Evolutionary conservation across 1,140 invertebrate species (phyloP), one percentile per base, ranked within the genome.

Genomic region (Drosophila subpulchrella): DNA sequence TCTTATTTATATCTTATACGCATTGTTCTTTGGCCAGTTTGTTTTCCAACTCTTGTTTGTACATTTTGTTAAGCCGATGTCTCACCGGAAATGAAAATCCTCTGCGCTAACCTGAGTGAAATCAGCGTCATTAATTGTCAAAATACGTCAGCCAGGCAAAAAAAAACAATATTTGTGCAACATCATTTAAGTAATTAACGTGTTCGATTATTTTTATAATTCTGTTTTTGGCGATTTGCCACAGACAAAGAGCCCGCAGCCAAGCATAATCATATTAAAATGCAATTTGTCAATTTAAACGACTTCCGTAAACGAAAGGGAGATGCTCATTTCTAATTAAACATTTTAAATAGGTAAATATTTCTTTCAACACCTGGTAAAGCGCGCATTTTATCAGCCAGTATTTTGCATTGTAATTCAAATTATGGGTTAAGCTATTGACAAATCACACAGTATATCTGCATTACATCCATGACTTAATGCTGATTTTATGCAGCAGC

Each of bases 91-190:
- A 79, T 66, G 47, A 54, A 70, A 55, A 34, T 57, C 59, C 57
- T 60, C 50, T 46, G 44, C 20, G 54, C 55, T 60, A 63, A 66
- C 72, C 59, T 58, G 61, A 55, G 83, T 79, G 83, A 86, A 86
- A 86, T 82, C 83, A 82, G 71, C 78, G 38, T 78, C 82, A 68
- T 82, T 86, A 86, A 82, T 76, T 88, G 83, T 76, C 83, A 88
- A 88, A 67, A 76, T 75, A 75, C 50, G 50, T 15, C n/a, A 59
- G 61, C 30, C 32, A 10, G 32, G 2, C 32, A 59, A 55, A 61
- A 38, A 12, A 48, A 30, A 60, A 51, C 24, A 63, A 57, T 58
- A 78, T 83, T 83, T 83, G 76, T 80, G 81, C 82, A 85, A 79
- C 79, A 88, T 83, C 83, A 88, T 82, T 76, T 67, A 47, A 53